Evolutionary conservation across 2,797 vertebrate species (phyloP), one percentile per base, ranked within the genome.

Genomic region (Botia kubotai): DNA sequence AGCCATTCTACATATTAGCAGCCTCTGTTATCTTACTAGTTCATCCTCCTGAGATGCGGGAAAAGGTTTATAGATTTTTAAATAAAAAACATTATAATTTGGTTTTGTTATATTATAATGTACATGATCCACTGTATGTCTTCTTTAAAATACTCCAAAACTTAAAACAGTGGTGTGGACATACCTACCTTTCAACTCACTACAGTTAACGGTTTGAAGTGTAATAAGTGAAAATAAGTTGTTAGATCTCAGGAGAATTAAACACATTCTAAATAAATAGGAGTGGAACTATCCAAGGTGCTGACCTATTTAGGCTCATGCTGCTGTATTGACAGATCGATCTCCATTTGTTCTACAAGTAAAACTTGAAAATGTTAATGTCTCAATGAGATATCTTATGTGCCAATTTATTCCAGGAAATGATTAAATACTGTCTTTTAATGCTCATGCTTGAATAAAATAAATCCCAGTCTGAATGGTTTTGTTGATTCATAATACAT

Each of bases 261-360:
- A 46, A 71, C 57, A 8, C 19, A 12, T 33, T 36, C 11, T 67
- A 36, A 80, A 46, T 23, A 33, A 29, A 46, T 17, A 16, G 50
- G 72, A 69, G n/a, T 36, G 92, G 94, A 94, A 91, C 94, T 96
- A 91, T 95, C 94, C 93, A 87, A 88, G 94, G 94, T 96, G 91
- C 95, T 95, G 95, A 92, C 90, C 87, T 85, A 36, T 82, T 72
- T 83, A 81, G 71, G 75, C 79, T 83, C 46, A 26, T 66, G 52
- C 17, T 66, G 60, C 17, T 67, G 11, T 46, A 4, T n/a, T 73
- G 58, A 52, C 55, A 55, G 43, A 55, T 36, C 23, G 33, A 26
- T 19, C 67, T 60, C 14, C 39, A 60, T 19, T 46, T 17, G 46
- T 33, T 78, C 76, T 63, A 17, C 43, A 62, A 48, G 43, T 70